These are phyloP conservation scores for Aethina tumida DNA, from an alignment of 1,140 invertebrate species.

Conservation along the genomic window DNA sequence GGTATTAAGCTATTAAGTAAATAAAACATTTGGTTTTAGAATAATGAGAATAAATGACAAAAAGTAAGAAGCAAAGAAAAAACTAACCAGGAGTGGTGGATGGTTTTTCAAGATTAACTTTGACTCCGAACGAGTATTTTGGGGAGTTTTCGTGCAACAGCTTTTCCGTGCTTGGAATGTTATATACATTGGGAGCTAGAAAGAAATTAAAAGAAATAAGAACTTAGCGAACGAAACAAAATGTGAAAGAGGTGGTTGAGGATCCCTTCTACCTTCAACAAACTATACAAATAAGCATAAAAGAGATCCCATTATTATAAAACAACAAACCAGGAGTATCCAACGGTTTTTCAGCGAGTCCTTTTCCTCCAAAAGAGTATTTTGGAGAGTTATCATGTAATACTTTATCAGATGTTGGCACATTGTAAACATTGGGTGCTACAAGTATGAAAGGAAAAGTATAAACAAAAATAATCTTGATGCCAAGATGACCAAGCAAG, in stretches of 20 bases:
- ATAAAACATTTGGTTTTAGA: conserved; percentile 48
- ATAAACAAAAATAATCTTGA: conserved; percentile 31
- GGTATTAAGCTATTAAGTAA: conserved; percentile 48
- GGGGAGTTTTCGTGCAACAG: conserved; percentile 50
- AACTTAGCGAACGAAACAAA: conserved; percentile 1
- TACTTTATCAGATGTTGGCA: conserved; percentile 36
- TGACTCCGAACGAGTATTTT: conserved; percentile 56
- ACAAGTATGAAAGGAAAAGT: conserved; percentile 33
- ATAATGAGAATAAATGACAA: conserved; percentile 15
- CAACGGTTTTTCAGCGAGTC: conserved; percentile 42
- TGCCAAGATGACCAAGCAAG: too few relatives aligned
- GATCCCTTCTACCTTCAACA: conserved; percentile 33
- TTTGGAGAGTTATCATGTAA: conserved; percentile 41
- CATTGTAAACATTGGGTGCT: conserved; percentile 34
- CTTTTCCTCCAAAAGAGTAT: conserved; percentile 54
- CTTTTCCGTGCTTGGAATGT: conserved; percentile 57
- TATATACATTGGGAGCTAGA: conserved; percentile 54
- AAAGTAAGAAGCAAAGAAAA: background rate
- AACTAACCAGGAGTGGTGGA: conserved; percentile 41
- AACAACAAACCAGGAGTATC: conserved; percentile 43
- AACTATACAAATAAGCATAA: background rate
- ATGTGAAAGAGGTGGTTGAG: conserved; percentile 28
- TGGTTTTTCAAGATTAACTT: conserved; percentile 41
- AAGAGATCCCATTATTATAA: conserved; percentile 16
- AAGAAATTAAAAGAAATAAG: conserved; percentile 41